Conservation (phyloP, 2,113 vertebrate genomes). For the Xenus cinereus region DNA sequence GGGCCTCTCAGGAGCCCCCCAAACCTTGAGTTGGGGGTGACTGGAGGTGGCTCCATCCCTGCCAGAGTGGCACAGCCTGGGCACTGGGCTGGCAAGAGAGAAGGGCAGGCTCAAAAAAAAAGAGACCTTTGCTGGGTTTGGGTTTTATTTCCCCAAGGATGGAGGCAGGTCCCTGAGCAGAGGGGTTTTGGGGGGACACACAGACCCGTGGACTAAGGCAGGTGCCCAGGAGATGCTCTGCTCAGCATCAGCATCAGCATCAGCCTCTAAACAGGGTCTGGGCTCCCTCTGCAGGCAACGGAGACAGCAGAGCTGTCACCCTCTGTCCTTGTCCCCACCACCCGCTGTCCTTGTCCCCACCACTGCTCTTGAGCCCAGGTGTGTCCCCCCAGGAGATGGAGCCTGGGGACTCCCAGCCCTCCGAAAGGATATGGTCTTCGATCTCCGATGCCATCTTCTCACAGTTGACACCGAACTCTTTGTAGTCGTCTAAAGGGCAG, state of each 20-base stretch:
- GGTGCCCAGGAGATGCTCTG: not conserved
- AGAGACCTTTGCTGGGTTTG: not conserved
- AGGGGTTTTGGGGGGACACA: not conserved
- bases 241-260: not conserved
- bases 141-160: not conserved
- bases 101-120: not conserved
- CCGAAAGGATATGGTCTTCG: constrained; percentile 93
- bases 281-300: constrained; percentile 55
- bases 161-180: not conserved
- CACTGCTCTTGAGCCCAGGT: fast-evolving
- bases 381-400: not conserved
- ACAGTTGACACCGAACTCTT: constrained; percentile 87
- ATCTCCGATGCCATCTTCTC: constrained; percentile 94
- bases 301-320: not conserved
- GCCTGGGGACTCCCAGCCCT: not conserved
- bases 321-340: not conserved
- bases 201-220: fast-evolving
- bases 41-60: not conserved
- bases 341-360: not conserved
- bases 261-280: not conserved
- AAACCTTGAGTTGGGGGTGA: not conserved
- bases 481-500: constrained; percentile 83
- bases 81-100: not conserved
- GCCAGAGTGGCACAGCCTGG: not conserved
- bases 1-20: not conserved